Conservation (phyloP, 2,888 invertebrate genomes). For the Sylvicola fuscatus region DNA sequence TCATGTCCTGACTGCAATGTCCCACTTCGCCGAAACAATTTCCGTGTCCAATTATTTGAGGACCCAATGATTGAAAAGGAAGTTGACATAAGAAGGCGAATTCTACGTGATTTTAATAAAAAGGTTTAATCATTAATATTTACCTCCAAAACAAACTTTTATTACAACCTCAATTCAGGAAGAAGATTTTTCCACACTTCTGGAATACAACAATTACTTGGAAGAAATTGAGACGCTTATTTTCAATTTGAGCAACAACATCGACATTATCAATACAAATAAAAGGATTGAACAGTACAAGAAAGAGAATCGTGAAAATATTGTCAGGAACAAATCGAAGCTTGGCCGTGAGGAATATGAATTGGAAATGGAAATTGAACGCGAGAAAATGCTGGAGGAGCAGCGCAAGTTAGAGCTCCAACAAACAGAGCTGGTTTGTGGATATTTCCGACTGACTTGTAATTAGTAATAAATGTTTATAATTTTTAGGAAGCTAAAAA, state of each 20-base stretch:
- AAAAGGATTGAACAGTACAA: slow-evolving; percentile 81
- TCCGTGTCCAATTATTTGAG: slow-evolving; percentile 88
- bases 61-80: slow-evolving; percentile 95
- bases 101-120: slow-evolving; percentile 82
- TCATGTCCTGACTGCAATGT: slow-evolving; percentile 88
- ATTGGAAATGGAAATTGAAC: slow-evolving; percentile 63
- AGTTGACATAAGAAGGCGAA: slow-evolving; percentile 77
- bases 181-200: slow-evolving; percentile 67
- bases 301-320: slow-evolving; percentile 69
- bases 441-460: not conserved
- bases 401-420: slow-evolving; percentile 41
- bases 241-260: slow-evolving; percentile 74
- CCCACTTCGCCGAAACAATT: slow-evolving; percentile 71
- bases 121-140: slow-evolving; percentile 25
- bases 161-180: slow-evolving; percentile 26
- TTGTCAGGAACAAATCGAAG: slow-evolving; percentile 58
- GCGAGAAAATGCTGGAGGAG: slow-evolving; percentile 60
- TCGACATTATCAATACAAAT: slow-evolving; percentile 74
- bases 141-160: not conserved
- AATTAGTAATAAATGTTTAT: not conserved
- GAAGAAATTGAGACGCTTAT: slow-evolving; percentile 88
- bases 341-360: slow-evolving; percentile 65
- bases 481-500: slow-evolving; percentile 41
- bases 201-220: slow-evolving; percentile 89
- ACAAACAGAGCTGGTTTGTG: slow-evolving; percentile 26